Base-by-base conservation (phyloP, 1,140 invertebrate species). In the Zelostemma sp. region DNA sequence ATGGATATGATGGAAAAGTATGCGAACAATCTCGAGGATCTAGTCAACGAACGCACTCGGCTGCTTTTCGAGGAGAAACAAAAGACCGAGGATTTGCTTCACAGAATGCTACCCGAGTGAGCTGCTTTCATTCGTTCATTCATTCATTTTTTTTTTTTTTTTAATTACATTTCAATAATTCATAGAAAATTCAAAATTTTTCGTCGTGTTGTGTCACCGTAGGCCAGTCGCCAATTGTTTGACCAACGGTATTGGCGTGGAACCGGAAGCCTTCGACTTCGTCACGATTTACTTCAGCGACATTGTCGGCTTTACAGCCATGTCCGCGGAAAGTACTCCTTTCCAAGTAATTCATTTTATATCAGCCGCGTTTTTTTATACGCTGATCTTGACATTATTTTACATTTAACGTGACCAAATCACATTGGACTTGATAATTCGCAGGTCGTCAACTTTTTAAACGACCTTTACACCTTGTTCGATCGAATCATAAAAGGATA, bases 281-380 rank as follows among this genome's bases (percentile, higher is more conserved):
- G 96, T 93, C 35, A 98, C 97, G 18, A 98, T 99, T 71, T 99
- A 98, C 86, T 99, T 99, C 86, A 98, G 96, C 79, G 97, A 99
- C 84, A 99, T 99, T 83, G 97, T 99, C 51, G 97, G 97, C 68
- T 99, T 99, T 87, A 99, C 97, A 33, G 91, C 92, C 43, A 95
- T 99, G 91, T 97, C 96, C 5, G 95, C 96, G 0, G 93, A 96
- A 81, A 97, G 96, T 78, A 95, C 95, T 43, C 96, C 97, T 31
- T 87, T 98, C 72, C 90, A 94, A 87, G 91, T 92, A 82, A 64
- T 19, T 28, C 19, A 9, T 15, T 8, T 9, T 17, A 49, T 38
- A 25, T n/a, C n/a, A n/a, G n/a, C n/a, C n/a, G n/a, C n/a, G n/a
- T n/a, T n/a, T n/a, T n/a, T n/a, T n/a, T n/a, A n/a, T n/a, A n/a